Conservation (phyloP, 2,113 vertebrate genomes). For the Brienomyrus brachyistius region DNA sequence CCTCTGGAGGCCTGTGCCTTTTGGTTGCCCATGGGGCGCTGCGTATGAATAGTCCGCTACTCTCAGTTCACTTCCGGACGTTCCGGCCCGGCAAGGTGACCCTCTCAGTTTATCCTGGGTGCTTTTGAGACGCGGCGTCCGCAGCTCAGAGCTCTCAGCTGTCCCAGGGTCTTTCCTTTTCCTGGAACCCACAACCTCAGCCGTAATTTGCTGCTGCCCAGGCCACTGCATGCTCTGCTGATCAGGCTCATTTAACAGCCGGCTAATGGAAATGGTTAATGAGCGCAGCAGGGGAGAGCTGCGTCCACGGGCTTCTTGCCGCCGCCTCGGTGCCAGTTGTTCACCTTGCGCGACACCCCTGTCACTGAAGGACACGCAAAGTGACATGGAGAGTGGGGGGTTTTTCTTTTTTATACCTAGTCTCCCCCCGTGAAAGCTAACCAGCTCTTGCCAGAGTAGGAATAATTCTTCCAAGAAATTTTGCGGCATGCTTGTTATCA, state of each 20-base stretch:
- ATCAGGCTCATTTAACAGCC: neutral
- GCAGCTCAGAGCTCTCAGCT: neutral
- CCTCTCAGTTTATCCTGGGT: neutral
- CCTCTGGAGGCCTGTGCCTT: neutral
- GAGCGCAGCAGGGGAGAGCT: neutral
- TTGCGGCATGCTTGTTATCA: neutral
- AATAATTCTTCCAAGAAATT: neutral
- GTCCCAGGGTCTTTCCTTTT: neutral
- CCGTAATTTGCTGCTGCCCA: neutral
- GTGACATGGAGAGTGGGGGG: neutral
- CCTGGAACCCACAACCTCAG: neutral
- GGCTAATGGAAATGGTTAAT: constrained; percentile 1
- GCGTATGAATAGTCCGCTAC: neutral
- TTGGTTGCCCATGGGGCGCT: neutral
- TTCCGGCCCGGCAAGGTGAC: neutral
- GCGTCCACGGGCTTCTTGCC: neutral
- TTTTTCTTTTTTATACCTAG: neutral
- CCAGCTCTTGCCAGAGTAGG: neutral
- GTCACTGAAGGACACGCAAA: neutral
- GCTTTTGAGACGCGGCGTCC: neutral
- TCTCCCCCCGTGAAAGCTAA: neutral
- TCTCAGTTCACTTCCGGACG: neutral
- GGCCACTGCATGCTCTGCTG: neutral
- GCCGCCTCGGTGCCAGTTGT: neutral
- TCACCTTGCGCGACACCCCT: neutral